Evolutionary conservation across 2,797 vertebrate species (phyloP), one percentile per base, ranked within the genome.

Genomic region (Pelodytes ibericus): DNA sequence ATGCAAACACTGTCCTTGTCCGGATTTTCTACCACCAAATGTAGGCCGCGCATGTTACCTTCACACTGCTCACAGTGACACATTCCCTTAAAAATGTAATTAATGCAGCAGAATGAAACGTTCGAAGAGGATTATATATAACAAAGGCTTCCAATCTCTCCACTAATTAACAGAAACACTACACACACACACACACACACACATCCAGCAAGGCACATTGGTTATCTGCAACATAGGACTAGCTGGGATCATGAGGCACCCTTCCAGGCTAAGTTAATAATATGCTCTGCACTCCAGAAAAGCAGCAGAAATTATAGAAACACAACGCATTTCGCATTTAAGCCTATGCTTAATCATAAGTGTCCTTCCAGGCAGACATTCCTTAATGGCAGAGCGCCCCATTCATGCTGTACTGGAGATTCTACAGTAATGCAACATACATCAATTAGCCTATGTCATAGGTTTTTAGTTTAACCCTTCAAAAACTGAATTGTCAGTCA

Each of bases 181-280:
- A 53, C 49, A 53, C 49, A 53, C n/a, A 53, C n/a, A 24, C n/a
- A n/a, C n/a, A n/a, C n/a, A n/a, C n/a, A n/a, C n/a, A n/a, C n/a
- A 16, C 10, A 53, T 53, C 49, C 49, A 53, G 49, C 49, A 22
- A 24, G 49, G 49, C 22, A 7, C n/a, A 53, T 3, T 53, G 49
- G 20, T 53, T 22, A 22, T 44, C 16, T 22, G 49, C 49, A 53
- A 22, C 49, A 22, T 53, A 53, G 20, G 24, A 53, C 20, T 53
- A 53, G 49, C 49, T 53, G 5, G 44, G n/a, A 53, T 53, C 49
- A 53, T 53, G 49, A 13, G 49, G 49, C n/a, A 53, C n/a, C 49
- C 49, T 53, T 22, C 49, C 24, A 53, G 22, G n/a, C 22, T n/a
- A n/a, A n/a, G n/a, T n/a, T n/a, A n/a, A n/a, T n/a, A n/a, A n/a